phyloP scores from a whole-genome alignment of 2,113 vertebrate genomes.

The Indicator maculatus region DNA sequence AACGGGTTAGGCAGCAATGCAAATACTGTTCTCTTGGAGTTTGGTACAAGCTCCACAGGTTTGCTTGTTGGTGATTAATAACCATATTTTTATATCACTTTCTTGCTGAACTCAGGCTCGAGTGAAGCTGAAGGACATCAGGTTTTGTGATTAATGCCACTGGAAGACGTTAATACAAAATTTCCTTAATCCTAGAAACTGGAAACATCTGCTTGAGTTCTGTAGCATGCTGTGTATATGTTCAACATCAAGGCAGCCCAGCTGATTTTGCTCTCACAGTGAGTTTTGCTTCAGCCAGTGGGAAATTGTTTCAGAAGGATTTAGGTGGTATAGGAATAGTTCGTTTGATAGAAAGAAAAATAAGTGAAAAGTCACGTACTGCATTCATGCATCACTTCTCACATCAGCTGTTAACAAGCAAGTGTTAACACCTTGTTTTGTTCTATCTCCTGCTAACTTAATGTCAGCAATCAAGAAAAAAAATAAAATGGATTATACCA shows the following conservation, averaged over 20 bases:
- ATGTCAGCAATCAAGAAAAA: neutral
- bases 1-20: neutral
- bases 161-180: neutral
- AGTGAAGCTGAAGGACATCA: neutral
- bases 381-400: neutral
- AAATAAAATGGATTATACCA: neutral
- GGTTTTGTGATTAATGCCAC: neutral
- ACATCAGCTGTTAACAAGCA: neutral
- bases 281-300: constrained; percentile 5
- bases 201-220: constrained; percentile 20
- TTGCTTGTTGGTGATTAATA: constrained; percentile 3
- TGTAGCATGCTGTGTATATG: neutral
- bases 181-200: constrained; percentile 24
- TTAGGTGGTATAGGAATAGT: constrained; percentile 9
- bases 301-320: constrained; percentile 1
- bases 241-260: neutral
- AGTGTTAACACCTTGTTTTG: neutral
- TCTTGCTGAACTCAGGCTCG: neutral
- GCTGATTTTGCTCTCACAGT: constrained; percentile 2
- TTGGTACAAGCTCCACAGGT: neutral
- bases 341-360: constrained; percentile 7
- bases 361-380: neutral
- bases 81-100: neutral
- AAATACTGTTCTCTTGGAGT: neutral
- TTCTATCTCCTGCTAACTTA: neutral